phyloP scores from a whole-genome alignment of 2,888 invertebrate genomes.

The Plagodis dolabraria region DNA sequence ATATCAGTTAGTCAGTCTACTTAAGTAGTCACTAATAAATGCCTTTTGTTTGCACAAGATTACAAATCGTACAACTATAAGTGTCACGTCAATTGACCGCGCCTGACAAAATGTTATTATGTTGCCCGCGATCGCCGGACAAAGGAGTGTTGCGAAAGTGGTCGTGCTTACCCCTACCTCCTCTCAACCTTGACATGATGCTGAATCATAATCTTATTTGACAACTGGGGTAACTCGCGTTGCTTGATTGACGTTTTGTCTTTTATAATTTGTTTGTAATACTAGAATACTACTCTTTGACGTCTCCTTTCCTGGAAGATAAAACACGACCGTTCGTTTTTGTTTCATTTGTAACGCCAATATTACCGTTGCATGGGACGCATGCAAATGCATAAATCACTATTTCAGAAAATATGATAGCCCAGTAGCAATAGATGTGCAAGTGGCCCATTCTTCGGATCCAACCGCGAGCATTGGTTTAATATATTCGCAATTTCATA shows the following conservation, averaged over 20 bases:
- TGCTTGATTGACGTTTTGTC: not conserved
- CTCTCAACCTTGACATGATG: slow-evolving; percentile 55
- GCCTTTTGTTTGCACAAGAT: slow-evolving; percentile 13
- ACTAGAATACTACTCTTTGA: too few species aligned
- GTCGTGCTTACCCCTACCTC: slow-evolving; percentile 48
- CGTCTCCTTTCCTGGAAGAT: too few species aligned
- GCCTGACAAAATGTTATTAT: slow-evolving; percentile 30
- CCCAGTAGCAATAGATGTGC: too few species aligned
- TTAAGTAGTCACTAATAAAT: not conserved
- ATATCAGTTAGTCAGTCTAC: not conserved
- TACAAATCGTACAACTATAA: slow-evolving; percentile 14
- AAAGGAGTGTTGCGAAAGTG: slow-evolving; percentile 58
- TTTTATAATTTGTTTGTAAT: too few species aligned
- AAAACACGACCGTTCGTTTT: too few species aligned
- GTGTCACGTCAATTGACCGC: slow-evolving; percentile 30
- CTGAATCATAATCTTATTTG: slow-evolving; percentile 46
- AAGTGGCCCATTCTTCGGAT: too few species aligned
- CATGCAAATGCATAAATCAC: too few species aligned
- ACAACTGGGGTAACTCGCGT: not conserved
- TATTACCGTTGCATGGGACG: too few species aligned
- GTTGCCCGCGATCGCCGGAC: slow-evolving; percentile 42
- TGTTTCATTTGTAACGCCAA: too few species aligned
- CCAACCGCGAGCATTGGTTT: too few species aligned
- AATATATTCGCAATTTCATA: too few species aligned
- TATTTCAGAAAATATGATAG: too few species aligned